These are phyloP conservation scores for Plutella xylostella DNA, from an alignment of 2,888 invertebrate species.

Conservation along the genomic window DNA sequence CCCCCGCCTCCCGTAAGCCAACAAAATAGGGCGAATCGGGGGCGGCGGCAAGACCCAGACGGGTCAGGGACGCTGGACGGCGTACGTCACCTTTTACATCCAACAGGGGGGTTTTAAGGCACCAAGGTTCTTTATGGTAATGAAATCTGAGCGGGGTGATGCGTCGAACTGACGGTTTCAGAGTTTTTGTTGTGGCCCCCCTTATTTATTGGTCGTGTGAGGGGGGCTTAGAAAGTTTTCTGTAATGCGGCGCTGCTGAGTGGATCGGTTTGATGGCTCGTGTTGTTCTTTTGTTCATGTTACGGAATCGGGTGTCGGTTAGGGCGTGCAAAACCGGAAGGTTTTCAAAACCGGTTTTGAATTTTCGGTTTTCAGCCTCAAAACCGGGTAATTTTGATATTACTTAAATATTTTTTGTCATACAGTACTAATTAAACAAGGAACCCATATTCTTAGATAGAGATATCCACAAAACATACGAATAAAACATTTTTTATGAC, in stretches of 20 bases:
- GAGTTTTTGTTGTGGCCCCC: constrained; percentile 63
- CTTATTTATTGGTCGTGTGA: constrained; percentile 6
- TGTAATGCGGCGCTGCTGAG: neutral
- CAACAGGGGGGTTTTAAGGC: constrained; percentile 63
- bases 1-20: constrained; percentile 15
- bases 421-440: no score
- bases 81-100: constrained; percentile 8
- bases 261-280: neutral
- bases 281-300: neutral
- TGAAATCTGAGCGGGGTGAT: constrained; percentile 71
- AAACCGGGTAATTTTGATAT: no score
- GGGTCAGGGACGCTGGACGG: constrained; percentile 1
- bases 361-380: no score
- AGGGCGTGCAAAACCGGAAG: no score
- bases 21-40: neutral
- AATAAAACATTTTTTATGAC: no score
- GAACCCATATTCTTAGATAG: no score
- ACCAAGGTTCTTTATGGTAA: constrained; percentile 69
- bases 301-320: neutral
- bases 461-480: no score
- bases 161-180: constrained; percentile 63
- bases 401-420: no score
- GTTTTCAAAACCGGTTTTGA: no score
- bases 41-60: neutral
- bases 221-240: constrained; percentile 3